Evolutionary conservation across 1,140 invertebrate genomes (phyloP).

Genomic region (Vollenhovia emeryi): DNA sequence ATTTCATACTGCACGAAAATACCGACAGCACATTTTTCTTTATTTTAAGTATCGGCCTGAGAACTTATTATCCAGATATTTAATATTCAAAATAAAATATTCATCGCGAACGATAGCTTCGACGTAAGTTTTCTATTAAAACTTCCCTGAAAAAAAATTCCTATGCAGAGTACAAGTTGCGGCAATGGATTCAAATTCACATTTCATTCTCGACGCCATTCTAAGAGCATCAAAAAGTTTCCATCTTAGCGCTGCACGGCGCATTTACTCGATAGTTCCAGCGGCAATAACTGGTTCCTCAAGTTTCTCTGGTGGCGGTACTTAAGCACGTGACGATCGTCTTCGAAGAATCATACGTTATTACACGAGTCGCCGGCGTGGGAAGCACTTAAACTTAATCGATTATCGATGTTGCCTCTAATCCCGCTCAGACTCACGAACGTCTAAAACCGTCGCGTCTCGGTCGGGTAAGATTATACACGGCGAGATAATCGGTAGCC

Average conservation of each 20-base stretch:
- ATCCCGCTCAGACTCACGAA: constrained; percentile 38
- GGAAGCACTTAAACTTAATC: constrained; percentile 70
- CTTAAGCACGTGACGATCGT: constrained; percentile 58
- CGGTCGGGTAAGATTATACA: constrained; percentile 65
- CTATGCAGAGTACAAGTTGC: not conserved
- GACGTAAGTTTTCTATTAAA: constrained; percentile 10
- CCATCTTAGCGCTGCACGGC: constrained; percentile 18
- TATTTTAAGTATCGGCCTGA: not conserved
- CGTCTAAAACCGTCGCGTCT: constrained; percentile 50
- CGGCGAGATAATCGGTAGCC: constrained; percentile 54
- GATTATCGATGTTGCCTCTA: constrained; percentile 73
- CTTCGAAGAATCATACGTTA: constrained; percentile 63
- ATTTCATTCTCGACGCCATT: constrained; percentile 16
- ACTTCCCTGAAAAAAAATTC: not conserved
- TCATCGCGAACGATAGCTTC: not conserved
- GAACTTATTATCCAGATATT: constrained; percentile 9
- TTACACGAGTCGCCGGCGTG: constrained; percentile 60
- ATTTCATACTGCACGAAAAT: not conserved
- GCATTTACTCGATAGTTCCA: constrained; percentile 34
- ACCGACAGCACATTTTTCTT: not conserved
- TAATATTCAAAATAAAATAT: not conserved
- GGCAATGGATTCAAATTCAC: not conserved
- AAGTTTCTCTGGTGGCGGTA: constrained; percentile 31
- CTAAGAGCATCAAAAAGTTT: constrained; percentile 25
- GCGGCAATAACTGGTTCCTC: constrained; percentile 47